Evolutionary conservation across 2,113 vertebrate genomes (phyloP).

Genomic region (Galemys pyrenaicus): DNA sequence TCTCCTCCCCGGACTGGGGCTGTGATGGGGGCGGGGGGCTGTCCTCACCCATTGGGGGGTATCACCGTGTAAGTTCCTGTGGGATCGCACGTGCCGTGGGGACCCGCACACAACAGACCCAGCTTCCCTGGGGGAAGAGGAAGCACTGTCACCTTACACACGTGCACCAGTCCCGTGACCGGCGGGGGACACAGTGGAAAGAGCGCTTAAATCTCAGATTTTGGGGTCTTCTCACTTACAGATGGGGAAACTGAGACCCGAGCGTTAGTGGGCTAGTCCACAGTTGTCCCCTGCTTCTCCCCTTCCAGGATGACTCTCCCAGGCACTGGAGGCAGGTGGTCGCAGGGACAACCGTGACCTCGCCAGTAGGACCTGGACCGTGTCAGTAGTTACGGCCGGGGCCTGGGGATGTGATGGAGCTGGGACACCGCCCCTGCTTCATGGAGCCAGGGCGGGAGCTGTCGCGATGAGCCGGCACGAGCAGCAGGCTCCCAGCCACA

Average conservation of each 20-base stretch:
- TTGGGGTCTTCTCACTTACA: neutral
- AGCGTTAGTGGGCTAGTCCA: neutral
- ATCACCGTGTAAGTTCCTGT: neutral
- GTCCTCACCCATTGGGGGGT: neutral
- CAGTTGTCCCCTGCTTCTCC: neutral
- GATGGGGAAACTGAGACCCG: neutral
- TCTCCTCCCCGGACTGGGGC: constrained; percentile 59
- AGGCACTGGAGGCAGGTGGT: accelerated
- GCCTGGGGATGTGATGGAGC: neutral
- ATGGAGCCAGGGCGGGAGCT: neutral
- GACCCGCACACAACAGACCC: neutral
- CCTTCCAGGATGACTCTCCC: neutral
- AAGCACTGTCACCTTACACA: neutral
- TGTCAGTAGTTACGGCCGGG: neutral
- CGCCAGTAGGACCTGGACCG: neutral
- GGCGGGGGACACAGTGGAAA: neutral
- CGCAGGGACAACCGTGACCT: neutral
- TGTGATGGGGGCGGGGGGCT: neutral
- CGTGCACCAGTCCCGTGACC: neutral
- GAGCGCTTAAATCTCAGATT: neutral
- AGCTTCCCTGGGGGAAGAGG: neutral
- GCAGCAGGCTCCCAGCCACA: neutral
- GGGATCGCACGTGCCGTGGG: neutral
- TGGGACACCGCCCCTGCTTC: neutral
- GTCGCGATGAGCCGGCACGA: neutral